A percentile compares a stretch with the other conserved stretches of the same genome.
Conservation (phyloP, 2,797 vertebrate genomes). For the Eleutherodactylus coqui region DNA sequence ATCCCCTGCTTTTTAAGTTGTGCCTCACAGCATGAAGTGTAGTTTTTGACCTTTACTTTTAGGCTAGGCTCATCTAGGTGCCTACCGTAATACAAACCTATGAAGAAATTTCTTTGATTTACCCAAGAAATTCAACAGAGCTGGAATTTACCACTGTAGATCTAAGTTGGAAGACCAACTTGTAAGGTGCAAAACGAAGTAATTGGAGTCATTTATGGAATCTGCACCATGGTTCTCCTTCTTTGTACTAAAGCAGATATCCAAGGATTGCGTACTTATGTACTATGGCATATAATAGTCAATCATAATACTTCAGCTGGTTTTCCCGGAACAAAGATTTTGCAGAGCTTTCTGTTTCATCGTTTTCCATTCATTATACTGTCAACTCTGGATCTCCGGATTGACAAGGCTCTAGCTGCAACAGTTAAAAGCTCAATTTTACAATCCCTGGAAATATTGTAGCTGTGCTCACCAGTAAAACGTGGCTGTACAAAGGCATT, state of each 20-base stretch:
- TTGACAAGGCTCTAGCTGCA: slow-evolving; percentile 7
- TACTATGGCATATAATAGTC: not conserved
- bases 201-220: not conserved
- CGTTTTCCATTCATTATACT: slow-evolving; percentile 30
- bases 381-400: slow-evolving; percentile 5
- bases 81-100: not conserved
- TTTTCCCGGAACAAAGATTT: slow-evolving; percentile 18
- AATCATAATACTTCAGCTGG: not conserved
- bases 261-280: not conserved
- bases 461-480: not conserved
- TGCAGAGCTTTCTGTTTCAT: not conserved
- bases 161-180: not conserved
- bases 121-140: not conserved
- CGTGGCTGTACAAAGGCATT: not conserved
- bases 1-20: too few relatives aligned
- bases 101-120: not conserved
- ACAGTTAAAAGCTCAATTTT: slow-evolving; percentile 16
- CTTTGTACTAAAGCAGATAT: not conserved
- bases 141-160: not conserved
- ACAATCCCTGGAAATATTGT: slow-evolving; percentile 15
- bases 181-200: not conserved
- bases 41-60: too few relatives aligned
- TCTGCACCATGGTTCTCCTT: not conserved
- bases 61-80: not conserved
- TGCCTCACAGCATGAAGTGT: too few relatives aligned